A percentile compares a stretch with the other conserved stretches of the same genome.
These are phyloP conservation scores for Pitangus sulphuratus DNA, from an alignment of 2,797 vertebrate species.

Conservation along the genomic window DNA sequence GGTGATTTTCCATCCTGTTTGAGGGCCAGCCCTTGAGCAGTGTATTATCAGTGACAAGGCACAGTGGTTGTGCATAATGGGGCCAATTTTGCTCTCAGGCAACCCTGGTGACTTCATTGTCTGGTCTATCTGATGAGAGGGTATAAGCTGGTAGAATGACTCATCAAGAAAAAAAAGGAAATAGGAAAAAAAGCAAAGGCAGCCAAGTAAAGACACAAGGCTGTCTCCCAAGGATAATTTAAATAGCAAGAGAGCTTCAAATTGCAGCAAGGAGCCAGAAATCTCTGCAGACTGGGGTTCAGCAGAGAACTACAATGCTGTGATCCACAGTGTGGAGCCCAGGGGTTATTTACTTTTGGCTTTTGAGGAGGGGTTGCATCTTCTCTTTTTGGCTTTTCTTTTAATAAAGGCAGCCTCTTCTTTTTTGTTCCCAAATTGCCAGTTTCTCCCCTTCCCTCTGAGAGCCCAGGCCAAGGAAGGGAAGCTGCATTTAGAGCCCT, in stretches of 20 bases:
- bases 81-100: conserved; percentile 63
- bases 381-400: not conserved
- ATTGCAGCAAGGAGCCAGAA: conserved; percentile 27
- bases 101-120: conserved; percentile 68
- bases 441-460: not conserved
- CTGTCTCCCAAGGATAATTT: conserved; percentile 37
- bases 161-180: conserved; percentile 58
- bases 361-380: fast-evolving
- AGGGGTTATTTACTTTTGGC: not conserved
- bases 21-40: not conserved
- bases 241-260: conserved; percentile 26
- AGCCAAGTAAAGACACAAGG: conserved; percentile 49
- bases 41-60: conserved; percentile 40
- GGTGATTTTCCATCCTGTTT: conserved; percentile 56
- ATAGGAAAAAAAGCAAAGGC: conserved; percentile 42
- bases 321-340: not conserved
- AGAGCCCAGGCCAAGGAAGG: not conserved
- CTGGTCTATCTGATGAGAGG: conserved; percentile 68
- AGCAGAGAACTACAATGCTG: not conserved
- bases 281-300: conserved; percentile 13
- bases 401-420: not conserved
- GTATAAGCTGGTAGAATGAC: conserved; percentile 63
- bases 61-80: conserved; percentile 43
- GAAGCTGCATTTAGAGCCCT: not conserved
- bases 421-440: not conserved